Conservation (phyloP, 2,888 invertebrate species). For the Suillia variegata region DNA sequence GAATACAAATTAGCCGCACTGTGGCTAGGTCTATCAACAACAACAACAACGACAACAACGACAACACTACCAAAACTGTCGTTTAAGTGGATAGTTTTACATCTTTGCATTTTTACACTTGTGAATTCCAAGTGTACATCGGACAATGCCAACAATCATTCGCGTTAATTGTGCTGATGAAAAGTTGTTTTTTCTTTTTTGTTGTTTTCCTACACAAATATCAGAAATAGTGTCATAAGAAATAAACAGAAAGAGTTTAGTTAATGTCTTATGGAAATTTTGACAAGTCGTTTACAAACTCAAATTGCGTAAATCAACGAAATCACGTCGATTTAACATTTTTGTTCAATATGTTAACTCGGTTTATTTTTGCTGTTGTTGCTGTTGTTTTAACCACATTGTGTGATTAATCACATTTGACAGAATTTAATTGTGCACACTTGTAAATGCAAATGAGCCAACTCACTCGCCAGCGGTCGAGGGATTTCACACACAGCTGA, state of each 20-base stretch:
- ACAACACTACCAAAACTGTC: slow-evolving; percentile 23
- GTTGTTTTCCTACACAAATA: too few species aligned
- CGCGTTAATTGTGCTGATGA: too few species aligned
- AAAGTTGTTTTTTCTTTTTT: too few species aligned
- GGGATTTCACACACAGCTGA: slow-evolving; percentile 2
- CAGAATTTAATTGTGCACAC: slow-evolving; percentile 45
- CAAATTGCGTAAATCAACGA: neutral
- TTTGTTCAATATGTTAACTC: neutral
- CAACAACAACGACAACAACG: too few species aligned
- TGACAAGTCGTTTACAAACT: neutral
- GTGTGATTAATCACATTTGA: slow-evolving; percentile 17
- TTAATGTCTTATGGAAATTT: neutral
- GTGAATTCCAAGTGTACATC: too few species aligned
- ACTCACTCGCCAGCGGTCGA: neutral
- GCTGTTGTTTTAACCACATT: neutral
- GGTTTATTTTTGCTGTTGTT: slow-evolving; percentile 26
- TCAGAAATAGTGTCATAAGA: too few species aligned
- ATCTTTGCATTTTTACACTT: too few species aligned
- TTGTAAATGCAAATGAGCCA: slow-evolving; percentile 46
- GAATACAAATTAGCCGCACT: slow-evolving; percentile 50
- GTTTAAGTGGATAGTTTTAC: neutral
- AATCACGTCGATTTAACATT: neutral
- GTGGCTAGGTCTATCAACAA: too few species aligned
- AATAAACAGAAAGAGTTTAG: too few species aligned
- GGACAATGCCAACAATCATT: too few species aligned